These are phyloP conservation scores for Heliconius ethilla DNA, from an alignment of 2,888 invertebrate species.

Conservation along the genomic window DNA sequence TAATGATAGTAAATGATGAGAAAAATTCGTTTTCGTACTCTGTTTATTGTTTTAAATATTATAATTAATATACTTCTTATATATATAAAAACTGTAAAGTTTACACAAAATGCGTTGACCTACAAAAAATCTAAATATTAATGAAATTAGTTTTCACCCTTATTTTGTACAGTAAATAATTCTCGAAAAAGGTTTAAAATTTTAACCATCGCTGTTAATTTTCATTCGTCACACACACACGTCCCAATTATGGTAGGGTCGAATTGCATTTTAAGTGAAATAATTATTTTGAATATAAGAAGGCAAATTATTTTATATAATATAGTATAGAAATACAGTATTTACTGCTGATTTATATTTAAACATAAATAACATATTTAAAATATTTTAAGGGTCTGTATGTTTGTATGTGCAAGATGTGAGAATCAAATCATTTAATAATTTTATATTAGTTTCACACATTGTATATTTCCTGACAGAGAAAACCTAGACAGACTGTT, in stretches of 20 bases:
- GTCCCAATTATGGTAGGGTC: too few relatives aligned
- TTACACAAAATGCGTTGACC: background rate
- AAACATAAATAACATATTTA: background rate
- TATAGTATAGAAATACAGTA: too few relatives aligned
- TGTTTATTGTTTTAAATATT: too few relatives aligned
- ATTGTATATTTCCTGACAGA: background rate
- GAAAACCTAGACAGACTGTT: background rate
- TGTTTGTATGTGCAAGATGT: background rate
- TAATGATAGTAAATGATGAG: background rate
- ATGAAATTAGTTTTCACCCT: background rate
- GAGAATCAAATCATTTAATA: background rate
- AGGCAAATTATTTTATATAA: too few relatives aligned
- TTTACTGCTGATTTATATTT: background rate
- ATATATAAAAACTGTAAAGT: background rate
- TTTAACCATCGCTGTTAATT: too few relatives aligned
- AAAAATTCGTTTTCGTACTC: background rate
- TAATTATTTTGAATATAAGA: too few relatives aligned
- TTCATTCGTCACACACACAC: too few relatives aligned
- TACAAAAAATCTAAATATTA: background rate
- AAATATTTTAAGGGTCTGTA: background rate
- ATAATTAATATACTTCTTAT: too few relatives aligned
- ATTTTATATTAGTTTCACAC: background rate
- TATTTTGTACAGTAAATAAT: too few relatives aligned
- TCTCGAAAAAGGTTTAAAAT: too few relatives aligned
- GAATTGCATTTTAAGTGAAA: too few relatives aligned